phyloP scores from a whole-genome alignment of 2,113 vertebrate species.

The Phoenicopterus ruber region DNA sequence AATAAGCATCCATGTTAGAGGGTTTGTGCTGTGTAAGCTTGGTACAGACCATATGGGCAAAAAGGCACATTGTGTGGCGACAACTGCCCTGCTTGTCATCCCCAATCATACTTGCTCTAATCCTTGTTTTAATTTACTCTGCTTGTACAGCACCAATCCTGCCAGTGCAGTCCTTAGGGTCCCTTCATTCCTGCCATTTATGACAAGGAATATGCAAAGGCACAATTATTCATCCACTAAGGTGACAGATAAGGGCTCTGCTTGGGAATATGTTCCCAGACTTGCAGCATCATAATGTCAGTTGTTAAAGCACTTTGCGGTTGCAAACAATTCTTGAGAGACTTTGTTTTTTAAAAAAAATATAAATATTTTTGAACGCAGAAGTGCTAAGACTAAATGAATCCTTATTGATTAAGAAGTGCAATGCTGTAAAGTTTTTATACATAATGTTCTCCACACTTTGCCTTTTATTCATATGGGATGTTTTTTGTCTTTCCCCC shows the following conservation, averaged over 20 bases:
- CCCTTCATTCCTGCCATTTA: slow-evolving; percentile 88
- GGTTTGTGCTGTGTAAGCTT: slow-evolving; percentile 68
- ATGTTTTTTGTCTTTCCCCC: slow-evolving; percentile 27
- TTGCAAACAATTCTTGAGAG: slow-evolving; percentile 88
- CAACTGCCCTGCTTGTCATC: slow-evolving; percentile 89
- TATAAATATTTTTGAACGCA: slow-evolving; percentile 61
- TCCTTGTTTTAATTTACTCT: slow-evolving; percentile 97
- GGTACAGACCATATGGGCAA: slow-evolving; percentile 87
- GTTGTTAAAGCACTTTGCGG: slow-evolving; percentile 82
- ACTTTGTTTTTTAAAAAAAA: slow-evolving; percentile 60
- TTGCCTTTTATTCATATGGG: background rate
- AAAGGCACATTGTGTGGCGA: slow-evolving; percentile 77
- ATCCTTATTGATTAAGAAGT: slow-evolving; percentile 25
- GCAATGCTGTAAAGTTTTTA: background rate
- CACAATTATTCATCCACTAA: slow-evolving; percentile 91
- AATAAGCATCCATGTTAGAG: slow-evolving; percentile 67
- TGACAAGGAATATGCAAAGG: slow-evolving; percentile 95
- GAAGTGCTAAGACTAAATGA: slow-evolving; percentile 12
- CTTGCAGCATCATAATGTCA: slow-evolving; percentile 82
- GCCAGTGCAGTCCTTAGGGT: slow-evolving; percentile 88
- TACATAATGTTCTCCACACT: background rate
- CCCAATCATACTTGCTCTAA: slow-evolving; percentile 87
- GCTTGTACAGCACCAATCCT: slow-evolving; percentile 83
- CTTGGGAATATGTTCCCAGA: slow-evolving; percentile 81
- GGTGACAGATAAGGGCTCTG: slow-evolving; percentile 88